Evolutionary conservation across 2,797 vertebrate species (phyloP).

Genomic region (Pseudomugil gertrudae): DNA sequence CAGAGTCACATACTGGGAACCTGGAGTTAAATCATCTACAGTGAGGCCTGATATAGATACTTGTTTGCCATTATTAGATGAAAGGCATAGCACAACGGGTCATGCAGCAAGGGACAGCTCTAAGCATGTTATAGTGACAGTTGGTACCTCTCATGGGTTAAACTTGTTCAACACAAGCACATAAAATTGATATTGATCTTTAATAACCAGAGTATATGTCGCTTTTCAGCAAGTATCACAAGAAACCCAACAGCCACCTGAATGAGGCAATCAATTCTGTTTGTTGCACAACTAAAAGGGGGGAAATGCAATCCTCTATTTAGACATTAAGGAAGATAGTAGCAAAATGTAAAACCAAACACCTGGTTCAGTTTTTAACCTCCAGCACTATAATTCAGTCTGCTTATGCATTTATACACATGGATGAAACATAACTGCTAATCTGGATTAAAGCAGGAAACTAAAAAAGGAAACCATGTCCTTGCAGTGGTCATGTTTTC

Average conservation of each 20-base stretch:
- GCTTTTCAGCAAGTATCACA: background rate
- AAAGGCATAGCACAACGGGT: constrained; percentile 48
- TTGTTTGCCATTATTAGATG: constrained; percentile 64
- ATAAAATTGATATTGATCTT: background rate
- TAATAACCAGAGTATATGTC: background rate
- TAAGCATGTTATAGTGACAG: constrained; percentile 1
- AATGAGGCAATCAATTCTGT: background rate
- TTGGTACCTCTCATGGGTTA: background rate
- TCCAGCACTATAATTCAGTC: background rate
- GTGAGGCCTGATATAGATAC: constrained; percentile 40
- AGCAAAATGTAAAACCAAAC: background rate
- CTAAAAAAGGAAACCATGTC: background rate
- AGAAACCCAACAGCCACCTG: background rate
- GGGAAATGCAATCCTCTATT: too few relatives aligned
- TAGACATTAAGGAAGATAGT: too few relatives aligned
- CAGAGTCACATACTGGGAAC: constrained; percentile 28
- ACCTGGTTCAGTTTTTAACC: background rate
- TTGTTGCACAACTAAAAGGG: background rate
- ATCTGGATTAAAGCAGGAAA: background rate
- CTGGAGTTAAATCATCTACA: constrained; percentile 24
- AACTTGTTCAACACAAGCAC: background rate
- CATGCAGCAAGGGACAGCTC: constrained; percentile 31
- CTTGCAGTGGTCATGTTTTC: background rate
- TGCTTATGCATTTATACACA: background rate
- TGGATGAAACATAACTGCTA: background rate